Conservation (phyloP, 2,888 invertebrate genomes). For the Oligia latruncula region DNA sequence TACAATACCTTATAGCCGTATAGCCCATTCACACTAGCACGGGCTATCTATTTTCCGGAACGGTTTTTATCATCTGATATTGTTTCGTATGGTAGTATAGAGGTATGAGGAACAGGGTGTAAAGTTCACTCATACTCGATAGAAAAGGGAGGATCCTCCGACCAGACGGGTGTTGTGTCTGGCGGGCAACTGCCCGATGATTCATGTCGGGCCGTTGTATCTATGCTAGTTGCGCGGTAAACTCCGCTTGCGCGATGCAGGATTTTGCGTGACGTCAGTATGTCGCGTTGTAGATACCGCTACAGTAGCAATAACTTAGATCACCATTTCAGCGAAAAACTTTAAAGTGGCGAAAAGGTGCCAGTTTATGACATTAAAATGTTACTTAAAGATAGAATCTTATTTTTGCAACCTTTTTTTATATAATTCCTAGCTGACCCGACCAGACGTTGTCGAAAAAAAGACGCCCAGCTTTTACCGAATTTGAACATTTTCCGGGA, state of each 20-base stretch:
- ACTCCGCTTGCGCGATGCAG: too few relatives aligned
- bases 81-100: background rate
- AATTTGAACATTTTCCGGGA: background rate
- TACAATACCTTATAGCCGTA: slow-evolving; percentile 5
- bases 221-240: too few relatives aligned
- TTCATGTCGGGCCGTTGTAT: too few relatives aligned
- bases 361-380: background rate
- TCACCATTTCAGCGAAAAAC: background rate
- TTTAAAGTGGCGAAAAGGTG: background rate
- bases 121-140: too few relatives aligned
- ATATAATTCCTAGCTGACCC: background rate
- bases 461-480: too few relatives aligned
- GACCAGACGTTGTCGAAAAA: background rate
- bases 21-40: slow-evolving; percentile 11
- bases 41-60: background rate
- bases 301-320: background rate
- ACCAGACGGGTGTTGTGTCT: too few relatives aligned
- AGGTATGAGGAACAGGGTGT: too few relatives aligned
- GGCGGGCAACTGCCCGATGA: too few relatives aligned
- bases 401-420: background rate
- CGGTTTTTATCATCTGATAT: slow-evolving; percentile 8
- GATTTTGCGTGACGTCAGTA: too few relatives aligned
- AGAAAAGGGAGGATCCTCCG: too few relatives aligned
- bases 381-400: background rate
- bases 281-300: too few relatives aligned